Evolutionary conservation across 2,113 vertebrate species (phyloP).

Genomic region (Lontra canadensis): DNA sequence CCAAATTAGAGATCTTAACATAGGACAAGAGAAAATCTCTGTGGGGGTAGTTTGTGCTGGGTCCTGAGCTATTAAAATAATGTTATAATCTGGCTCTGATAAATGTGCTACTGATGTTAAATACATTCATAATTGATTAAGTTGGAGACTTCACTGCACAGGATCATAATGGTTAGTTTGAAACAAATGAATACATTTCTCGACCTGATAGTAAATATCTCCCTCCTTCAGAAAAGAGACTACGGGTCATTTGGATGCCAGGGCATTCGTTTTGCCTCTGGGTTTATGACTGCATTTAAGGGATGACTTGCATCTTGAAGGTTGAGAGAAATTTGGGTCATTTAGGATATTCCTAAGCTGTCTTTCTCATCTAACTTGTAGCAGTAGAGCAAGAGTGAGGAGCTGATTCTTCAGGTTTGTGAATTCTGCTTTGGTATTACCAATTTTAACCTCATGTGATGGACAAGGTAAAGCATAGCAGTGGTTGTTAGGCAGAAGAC

Average conservation of each 20-base stretch:
- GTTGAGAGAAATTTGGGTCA: conserved; percentile 64
- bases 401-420: conserved; percentile 19
- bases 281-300: conserved; percentile 48
- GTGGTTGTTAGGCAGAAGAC: background rate
- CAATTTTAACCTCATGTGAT: background rate
- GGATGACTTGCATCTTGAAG: conserved; percentile 59
- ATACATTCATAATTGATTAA: conserved; percentile 69
- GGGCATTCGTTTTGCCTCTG: conserved; percentile 9
- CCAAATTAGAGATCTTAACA: conserved; percentile 49
- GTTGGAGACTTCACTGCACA: conserved; percentile 50
- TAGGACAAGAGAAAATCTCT: conserved; percentile 20
- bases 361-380: conserved; percentile 8
- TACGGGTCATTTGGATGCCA: background rate
- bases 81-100: conserved; percentile 45
- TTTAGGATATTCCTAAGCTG: conserved; percentile 38
- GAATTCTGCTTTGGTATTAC: conserved; percentile 26
- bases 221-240: background rate
- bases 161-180: conserved; percentile 47
- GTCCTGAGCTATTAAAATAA: conserved; percentile 59
- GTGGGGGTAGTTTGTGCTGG: conserved; percentile 43
- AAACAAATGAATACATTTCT: conserved; percentile 65
- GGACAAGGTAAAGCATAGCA: background rate
- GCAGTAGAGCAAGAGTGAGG: background rate
- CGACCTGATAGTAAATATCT: conserved; percentile 54
- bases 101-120: conserved; percentile 57